These are phyloP conservation scores for Himalopsyche kuldschensis DNA, from an alignment of 2,888 invertebrate genomes.

Conservation along the genomic window DNA sequence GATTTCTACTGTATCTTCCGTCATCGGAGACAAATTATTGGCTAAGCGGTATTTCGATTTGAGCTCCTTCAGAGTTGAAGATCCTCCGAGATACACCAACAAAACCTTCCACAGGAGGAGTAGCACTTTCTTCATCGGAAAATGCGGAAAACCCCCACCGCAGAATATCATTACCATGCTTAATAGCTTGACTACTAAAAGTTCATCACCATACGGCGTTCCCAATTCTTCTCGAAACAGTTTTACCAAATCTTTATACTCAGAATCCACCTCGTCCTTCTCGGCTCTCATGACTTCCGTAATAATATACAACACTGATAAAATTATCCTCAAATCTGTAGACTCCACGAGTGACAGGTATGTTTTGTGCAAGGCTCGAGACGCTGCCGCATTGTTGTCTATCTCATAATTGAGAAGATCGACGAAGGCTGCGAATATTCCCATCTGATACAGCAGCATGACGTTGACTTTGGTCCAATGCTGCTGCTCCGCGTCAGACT, in stretches of 20 bases:
- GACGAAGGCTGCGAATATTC: conserved; percentile 86
- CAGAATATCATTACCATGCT: conserved; percentile 97
- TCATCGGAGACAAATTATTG: conserved; percentile 72
- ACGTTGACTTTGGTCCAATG: conserved; percentile 83
- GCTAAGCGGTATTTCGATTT: conserved; percentile 73
- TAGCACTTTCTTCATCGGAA: conserved; percentile 97
- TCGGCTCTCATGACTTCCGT: conserved; percentile 90
- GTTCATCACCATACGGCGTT: conserved; percentile 71
- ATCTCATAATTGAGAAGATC: conserved; percentile 95
- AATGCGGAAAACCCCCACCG: conserved; percentile 93
- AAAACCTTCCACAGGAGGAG: conserved; percentile 94
- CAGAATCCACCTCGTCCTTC: conserved; percentile 54
- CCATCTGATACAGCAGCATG: conserved; percentile 84
- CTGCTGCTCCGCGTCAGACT: conserved; percentile 87
- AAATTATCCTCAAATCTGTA: conserved; percentile 84
- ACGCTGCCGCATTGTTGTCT: conserved; percentile 67
- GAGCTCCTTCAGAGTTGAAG: conserved; percentile 75
- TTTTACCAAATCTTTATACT: conserved; percentile 59
- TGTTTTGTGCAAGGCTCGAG: conserved; percentile 55
- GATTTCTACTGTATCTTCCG: conserved; percentile 95
- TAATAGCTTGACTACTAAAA: conserved; percentile 84
- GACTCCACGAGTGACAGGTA: conserved; percentile 86
- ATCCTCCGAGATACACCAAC: conserved; percentile 89
- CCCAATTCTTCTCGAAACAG: conserved; percentile 66
- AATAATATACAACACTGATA: conserved; percentile 92